These are phyloP conservation scores for Megaceryle torquata DNA, from an alignment of 2,113 vertebrate species.

Conservation along the genomic window DNA sequence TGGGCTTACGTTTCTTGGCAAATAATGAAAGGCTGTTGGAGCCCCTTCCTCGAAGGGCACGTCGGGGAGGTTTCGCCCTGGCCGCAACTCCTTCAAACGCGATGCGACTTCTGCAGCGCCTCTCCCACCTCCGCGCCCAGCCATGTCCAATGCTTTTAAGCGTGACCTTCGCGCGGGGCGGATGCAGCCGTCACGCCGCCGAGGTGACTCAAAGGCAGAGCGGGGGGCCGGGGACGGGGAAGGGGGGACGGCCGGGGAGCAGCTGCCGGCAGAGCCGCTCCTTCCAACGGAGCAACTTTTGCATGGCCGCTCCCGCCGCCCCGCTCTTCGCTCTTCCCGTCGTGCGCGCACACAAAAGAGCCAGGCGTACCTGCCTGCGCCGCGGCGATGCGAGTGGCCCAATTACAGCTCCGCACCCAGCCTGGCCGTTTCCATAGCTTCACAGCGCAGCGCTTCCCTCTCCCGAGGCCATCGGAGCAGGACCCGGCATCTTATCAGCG, in stretches of 20 bases:
- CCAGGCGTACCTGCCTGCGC: constrained; percentile 79
- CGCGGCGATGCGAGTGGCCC: constrained; percentile 79
- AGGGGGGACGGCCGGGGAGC: not conserved
- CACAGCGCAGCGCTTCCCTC: constrained; percentile 79
- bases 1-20: constrained; percentile 44
- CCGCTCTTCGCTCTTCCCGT: not conserved
- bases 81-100: not conserved
- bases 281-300: not conserved
- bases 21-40: constrained; percentile 17
- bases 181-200: not conserved
- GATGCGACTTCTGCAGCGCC: not conserved
- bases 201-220: constrained; percentile 38
- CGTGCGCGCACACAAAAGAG: constrained; percentile 51
- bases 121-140: not conserved
- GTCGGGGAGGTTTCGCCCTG: not conserved
- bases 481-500: constrained; percentile 88
- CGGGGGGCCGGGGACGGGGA: not conserved
- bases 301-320: not conserved
- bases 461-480: constrained; percentile 84
- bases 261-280: not conserved
- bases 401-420: constrained; percentile 88
- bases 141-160: constrained; percentile 45
- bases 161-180: constrained; percentile 1
- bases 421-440: constrained; percentile 93
- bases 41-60: not conserved